Evolutionary conservation across 1,140 invertebrate species (phyloP).

Genomic region (Leptinotarsa defecta): DNA sequence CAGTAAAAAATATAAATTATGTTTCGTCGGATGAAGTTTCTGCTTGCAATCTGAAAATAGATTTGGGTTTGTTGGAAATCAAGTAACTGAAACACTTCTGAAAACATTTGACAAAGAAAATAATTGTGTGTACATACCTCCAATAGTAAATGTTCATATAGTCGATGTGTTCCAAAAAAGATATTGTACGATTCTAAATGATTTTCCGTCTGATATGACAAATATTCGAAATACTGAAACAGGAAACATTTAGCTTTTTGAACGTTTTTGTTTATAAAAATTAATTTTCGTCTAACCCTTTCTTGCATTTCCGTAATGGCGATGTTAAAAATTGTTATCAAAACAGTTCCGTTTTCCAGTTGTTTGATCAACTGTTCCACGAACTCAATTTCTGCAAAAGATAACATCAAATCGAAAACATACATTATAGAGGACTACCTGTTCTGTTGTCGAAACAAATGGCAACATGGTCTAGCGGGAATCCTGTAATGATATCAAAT

Average conservation of each 20-base stretch:
- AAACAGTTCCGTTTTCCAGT: slow-evolving; percentile 28
- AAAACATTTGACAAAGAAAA: slow-evolving; percentile 7
- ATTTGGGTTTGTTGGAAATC: background rate
- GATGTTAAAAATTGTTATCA: slow-evolving; percentile 37
- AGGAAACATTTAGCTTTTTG: background rate
- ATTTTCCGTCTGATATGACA: slow-evolving; percentile 36
- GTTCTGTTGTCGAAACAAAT: slow-evolving; percentile 39
- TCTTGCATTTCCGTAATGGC: slow-evolving; percentile 38
- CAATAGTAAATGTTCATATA: slow-evolving; percentile 44
- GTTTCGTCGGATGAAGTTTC: slow-evolving; percentile 49
- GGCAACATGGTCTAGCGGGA: slow-evolving; percentile 33
- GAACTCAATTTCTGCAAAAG: slow-evolving; percentile 31
- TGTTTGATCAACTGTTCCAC: slow-evolving; percentile 19
- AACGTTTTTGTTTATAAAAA: background rate
- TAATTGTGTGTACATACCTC: slow-evolving; percentile 30
- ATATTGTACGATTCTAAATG: slow-evolving; percentile 31
- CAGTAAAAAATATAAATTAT: slow-evolving; percentile 52
- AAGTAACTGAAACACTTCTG: slow-evolving; percentile 21
- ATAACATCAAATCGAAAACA: background rate
- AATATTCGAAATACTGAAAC: slow-evolving; percentile 42
- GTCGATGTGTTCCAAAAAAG: slow-evolving; percentile 38
- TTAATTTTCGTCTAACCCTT: slow-evolving; percentile 30
- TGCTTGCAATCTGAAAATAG: slow-evolving; percentile 44
- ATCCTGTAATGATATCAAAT: slow-evolving; percentile 38
- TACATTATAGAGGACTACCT: slow-evolving; percentile 22